Evolutionary conservation across 2,113 vertebrate genomes (phyloP).

Genomic region (Vidua macroura): DNA sequence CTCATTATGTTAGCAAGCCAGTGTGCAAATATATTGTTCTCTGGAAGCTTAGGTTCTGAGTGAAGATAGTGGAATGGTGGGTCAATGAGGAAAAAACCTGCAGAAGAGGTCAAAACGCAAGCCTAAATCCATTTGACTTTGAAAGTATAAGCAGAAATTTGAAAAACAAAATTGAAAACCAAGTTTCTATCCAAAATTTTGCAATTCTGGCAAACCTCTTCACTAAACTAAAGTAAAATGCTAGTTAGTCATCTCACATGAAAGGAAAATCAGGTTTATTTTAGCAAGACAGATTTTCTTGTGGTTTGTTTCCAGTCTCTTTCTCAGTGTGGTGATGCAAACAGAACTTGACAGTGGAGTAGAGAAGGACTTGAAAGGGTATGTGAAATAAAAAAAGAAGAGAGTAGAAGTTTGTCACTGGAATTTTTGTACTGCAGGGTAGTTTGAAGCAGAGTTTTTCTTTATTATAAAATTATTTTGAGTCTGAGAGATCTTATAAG

Average conservation of each 20-base stretch:
- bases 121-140: not conserved
- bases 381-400: conserved; percentile 15
- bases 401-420: conserved; percentile 20
- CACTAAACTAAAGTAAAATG: not conserved
- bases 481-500: conserved; percentile 12
- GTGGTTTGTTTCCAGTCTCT: conserved; percentile 45
- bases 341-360: conserved; percentile 17
- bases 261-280: conserved; percentile 14
- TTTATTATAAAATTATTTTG: conserved; percentile 57
- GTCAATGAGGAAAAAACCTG: not conserved
- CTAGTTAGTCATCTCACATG: not conserved
- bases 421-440: conserved; percentile 2
- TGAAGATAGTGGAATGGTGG: not conserved
- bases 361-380: not conserved
- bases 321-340: conserved; percentile 20
- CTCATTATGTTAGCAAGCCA: not conserved
- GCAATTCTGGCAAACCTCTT: not conserved
- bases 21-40: not conserved
- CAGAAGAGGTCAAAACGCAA: not conserved
- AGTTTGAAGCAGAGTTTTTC: conserved; percentile 29
- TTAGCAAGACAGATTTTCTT: conserved; percentile 21
- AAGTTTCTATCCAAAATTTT: not conserved
- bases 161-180: conserved; percentile 15
- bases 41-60: not conserved
- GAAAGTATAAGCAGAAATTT: not conserved